A percentile compares a stretch with the other conserved stretches of the same genome.
These are phyloP conservation scores for Platysternon megacephalum DNA, from an alignment of 2,113 vertebrate species.

Conservation along the genomic window DNA sequence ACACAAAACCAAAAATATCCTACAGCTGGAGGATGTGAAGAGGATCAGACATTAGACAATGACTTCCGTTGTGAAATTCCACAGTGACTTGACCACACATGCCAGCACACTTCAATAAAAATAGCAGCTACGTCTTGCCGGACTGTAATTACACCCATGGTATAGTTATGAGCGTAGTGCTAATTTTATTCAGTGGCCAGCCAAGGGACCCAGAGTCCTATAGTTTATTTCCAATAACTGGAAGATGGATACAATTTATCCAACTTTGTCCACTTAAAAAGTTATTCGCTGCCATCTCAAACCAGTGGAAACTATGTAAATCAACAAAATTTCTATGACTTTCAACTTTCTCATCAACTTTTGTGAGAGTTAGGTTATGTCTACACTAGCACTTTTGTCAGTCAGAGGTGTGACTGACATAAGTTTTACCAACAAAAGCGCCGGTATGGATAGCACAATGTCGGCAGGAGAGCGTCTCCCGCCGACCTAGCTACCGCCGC, in stretches of 20 bases:
- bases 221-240: background rate
- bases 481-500: too few species aligned
- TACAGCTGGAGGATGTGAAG: background rate
- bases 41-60: background rate
- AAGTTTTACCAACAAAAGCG: too few species aligned
- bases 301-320: background rate
- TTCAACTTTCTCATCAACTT: background rate
- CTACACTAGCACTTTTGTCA: too few species aligned
- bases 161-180: background rate
- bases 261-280: background rate
- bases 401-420: too few species aligned
- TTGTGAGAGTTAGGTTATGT: background rate
- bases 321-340: background rate
- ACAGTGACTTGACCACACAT: background rate
- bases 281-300: background rate
- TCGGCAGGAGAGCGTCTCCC: too few species aligned
- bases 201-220: background rate
- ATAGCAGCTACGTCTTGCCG: background rate
- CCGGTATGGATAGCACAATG: too few species aligned
- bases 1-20: slow-evolving; percentile 46
- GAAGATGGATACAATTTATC: background rate
- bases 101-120: slow-evolving; percentile 26
- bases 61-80: slow-evolving; percentile 28
- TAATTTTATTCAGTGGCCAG: background rate
- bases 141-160: slow-evolving; percentile 44